phyloP scores from a whole-genome alignment of 2,888 invertebrate species.

The Nomada ferruginata region DNA sequence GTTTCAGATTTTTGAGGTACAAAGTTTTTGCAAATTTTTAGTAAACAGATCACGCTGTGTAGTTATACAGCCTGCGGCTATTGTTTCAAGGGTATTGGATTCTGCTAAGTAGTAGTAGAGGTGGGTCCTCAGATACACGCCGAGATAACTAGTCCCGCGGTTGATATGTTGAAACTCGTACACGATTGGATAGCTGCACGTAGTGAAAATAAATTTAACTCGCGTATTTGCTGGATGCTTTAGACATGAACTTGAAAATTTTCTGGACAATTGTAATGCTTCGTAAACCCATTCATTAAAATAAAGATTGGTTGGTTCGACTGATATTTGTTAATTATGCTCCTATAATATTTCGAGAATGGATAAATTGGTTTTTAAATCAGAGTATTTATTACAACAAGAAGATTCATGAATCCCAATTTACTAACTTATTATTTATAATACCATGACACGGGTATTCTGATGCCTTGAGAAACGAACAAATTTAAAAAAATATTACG shows the following conservation, averaged over 20 bases:
- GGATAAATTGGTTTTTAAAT: too few species aligned
- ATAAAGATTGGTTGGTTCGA: constrained; percentile 3
- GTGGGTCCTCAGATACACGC: constrained; percentile 16
- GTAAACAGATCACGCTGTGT: constrained; percentile 46
- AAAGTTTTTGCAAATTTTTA: constrained; percentile 22
- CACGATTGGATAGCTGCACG: constrained; percentile 18
- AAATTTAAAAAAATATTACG: too few species aligned
- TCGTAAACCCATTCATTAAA: constrained; percentile 65
- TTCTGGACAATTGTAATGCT: too few species aligned
- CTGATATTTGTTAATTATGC: too few species aligned
- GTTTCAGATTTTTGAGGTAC: not conserved
- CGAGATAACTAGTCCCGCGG: constrained; percentile 54
- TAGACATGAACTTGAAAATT: constrained; percentile 44
- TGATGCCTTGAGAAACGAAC: too few species aligned
- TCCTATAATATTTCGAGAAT: too few species aligned
- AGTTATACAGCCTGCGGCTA: constrained; percentile 41
- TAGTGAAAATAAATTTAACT: constrained; percentile 73
- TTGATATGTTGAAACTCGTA: constrained; percentile 48
- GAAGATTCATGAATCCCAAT: too few species aligned
- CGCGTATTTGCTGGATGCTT: constrained; percentile 74
- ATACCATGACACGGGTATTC: too few species aligned
- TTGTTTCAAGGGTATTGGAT: constrained; percentile 46
- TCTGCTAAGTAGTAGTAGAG: constrained; percentile 19
- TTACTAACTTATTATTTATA: too few species aligned
- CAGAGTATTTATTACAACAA: too few species aligned